Evolutionary conservation across 2,113 vertebrate species (phyloP).

Genomic region (Galbula dea): DNA sequence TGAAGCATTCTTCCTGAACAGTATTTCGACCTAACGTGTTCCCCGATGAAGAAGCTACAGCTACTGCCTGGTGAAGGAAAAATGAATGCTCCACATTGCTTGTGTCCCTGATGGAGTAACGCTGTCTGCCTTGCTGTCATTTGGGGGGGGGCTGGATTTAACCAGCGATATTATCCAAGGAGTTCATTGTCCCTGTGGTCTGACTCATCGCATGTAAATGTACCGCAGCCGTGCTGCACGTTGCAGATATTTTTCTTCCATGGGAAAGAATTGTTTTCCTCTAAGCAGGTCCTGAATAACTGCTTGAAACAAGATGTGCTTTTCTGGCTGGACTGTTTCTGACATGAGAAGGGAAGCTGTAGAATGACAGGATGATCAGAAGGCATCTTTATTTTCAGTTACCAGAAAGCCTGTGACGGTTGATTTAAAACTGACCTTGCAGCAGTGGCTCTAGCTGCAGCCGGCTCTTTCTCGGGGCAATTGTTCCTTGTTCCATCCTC

Average conservation of each 20-base stretch:
- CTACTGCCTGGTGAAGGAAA: constrained; percentile 46
- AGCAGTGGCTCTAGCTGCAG: constrained; percentile 45
- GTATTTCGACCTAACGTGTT: constrained; percentile 42
- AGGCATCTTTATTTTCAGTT: constrained; percentile 37
- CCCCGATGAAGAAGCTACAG: constrained; percentile 64
- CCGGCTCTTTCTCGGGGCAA: constrained; percentile 44
- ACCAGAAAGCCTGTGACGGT: constrained; percentile 38
- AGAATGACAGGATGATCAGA: constrained; percentile 55
- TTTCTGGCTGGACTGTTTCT: constrained; percentile 19
- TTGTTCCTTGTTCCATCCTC: constrained; percentile 66
- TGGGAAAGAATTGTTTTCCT: constrained; percentile 53
- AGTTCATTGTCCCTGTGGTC: constrained; percentile 73
- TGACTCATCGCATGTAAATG: constrained; percentile 79
- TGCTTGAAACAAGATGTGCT: constrained; percentile 29
- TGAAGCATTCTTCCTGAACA: constrained; percentile 43
- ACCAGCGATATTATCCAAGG: constrained; percentile 54
- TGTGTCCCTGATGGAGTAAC: constrained; percentile 56
- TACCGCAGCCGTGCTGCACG: constrained; percentile 69
- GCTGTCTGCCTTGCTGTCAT: constrained; percentile 26
- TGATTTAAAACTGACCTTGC: constrained; percentile 72
- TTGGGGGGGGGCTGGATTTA: constrained; percentile 60
- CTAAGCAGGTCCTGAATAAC: constrained; percentile 43
- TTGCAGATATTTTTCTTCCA: constrained; percentile 64
- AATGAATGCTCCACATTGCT: constrained; percentile 35
- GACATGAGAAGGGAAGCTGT: constrained; percentile 25